These are phyloP conservation scores for Heliconius erato DNA, from an alignment of 2,888 invertebrate species.

Conservation along the genomic window DNA sequence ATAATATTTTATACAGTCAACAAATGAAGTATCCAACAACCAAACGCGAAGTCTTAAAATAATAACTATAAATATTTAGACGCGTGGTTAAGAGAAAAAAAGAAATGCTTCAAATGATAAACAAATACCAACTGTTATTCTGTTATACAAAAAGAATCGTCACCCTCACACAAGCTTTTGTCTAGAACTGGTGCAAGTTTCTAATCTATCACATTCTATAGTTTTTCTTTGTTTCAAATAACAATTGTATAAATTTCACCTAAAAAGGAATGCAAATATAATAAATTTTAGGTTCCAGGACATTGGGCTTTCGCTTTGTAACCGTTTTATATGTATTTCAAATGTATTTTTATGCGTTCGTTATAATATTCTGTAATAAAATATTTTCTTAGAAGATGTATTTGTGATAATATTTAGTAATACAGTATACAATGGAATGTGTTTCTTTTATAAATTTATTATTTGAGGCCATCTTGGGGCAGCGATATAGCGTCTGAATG, in stretches of 20 bases:
- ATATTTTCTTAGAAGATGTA: neutral
- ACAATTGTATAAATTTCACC: constrained; percentile 42
- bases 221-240: constrained; percentile 43
- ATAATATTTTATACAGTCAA: too few species aligned
- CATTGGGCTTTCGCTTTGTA: constrained; percentile 12
- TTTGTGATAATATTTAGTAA: neutral
- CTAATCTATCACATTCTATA: constrained; percentile 36
- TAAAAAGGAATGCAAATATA: constrained; percentile 29
- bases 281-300: constrained; percentile 38
- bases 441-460: neutral
- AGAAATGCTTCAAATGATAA: too few species aligned
- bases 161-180: constrained; percentile 22
- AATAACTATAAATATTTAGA: too few species aligned
- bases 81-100: too few species aligned
- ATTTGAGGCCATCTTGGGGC: too few species aligned
- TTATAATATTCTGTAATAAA: constrained; percentile 5
- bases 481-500: too few species aligned
- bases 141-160: neutral
- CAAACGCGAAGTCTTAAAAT: too few species aligned
- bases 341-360: constrained; percentile 7
- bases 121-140: neutral
- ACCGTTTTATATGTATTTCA: neutral
- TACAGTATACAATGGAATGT: too few species aligned
- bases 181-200: constrained; percentile 45
- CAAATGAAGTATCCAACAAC: too few species aligned